These are phyloP conservation scores for Tragulus kanchil DNA, from an alignment of 2,113 vertebrate species.

Conservation along the genomic window DNA sequence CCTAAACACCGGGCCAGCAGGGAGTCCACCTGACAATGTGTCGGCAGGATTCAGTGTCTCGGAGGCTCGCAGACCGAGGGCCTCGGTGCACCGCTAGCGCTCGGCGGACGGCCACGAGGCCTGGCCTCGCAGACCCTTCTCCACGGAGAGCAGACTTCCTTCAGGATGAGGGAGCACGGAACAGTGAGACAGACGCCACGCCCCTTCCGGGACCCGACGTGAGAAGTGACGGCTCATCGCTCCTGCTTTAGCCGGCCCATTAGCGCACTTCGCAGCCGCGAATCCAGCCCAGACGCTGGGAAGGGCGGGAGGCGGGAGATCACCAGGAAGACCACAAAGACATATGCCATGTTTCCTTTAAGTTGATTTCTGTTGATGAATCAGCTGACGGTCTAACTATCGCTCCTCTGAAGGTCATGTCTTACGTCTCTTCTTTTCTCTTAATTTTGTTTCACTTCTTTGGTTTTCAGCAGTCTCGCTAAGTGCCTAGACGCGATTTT, in stretches of 20 bases:
- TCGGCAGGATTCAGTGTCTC: neutral
- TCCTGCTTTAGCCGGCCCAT: neutral
- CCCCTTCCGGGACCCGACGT: neutral
- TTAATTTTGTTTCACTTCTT: neutral
- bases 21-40: neutral
- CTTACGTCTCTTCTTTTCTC: neutral
- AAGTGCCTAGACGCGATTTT: neutral
- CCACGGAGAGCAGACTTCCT: neutral
- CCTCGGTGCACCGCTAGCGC: neutral
- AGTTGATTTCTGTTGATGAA: neutral
- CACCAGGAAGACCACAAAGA: neutral
- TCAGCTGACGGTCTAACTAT: neutral
- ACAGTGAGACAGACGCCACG: rapidly evolving
- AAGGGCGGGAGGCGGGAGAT: neutral
- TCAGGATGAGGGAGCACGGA: neutral
- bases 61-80: neutral
- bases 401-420: neutral
- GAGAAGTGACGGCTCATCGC: neutral
- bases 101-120: neutral
- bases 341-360: neutral
- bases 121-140: neutral
- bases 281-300: neutral
- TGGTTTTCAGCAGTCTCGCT: neutral
- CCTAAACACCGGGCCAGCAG: neutral
- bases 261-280: neutral